These are phyloP conservation scores for Aulostomus chinensis DNA, from an alignment of 2,797 vertebrate species.

Conservation along the genomic window DNA sequence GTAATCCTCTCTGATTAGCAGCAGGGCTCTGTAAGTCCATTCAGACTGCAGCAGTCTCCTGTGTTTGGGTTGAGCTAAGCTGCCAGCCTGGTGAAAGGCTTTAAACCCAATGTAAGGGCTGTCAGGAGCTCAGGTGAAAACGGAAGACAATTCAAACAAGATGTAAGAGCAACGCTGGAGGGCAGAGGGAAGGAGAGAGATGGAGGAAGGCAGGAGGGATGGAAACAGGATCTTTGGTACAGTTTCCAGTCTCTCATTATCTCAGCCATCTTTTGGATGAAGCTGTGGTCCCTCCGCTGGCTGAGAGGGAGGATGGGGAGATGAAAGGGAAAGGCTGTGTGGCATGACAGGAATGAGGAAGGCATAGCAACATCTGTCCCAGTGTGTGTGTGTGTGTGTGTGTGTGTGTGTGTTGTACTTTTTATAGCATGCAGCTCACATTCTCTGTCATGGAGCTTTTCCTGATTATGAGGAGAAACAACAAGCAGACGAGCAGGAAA, in stretches of 20 bases:
- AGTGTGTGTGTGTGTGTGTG: conserved; percentile 17
- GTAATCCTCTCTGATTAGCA: conserved; percentile 69
- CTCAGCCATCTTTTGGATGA: conserved; percentile 45
- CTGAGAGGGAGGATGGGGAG: conserved; percentile 22
- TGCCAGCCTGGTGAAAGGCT: conserved; percentile 40
- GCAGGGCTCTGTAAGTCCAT: conserved; percentile 50
- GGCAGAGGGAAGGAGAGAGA: conserved; percentile 48
- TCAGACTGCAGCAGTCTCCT: conserved; percentile 28
- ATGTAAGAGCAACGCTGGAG: conserved; percentile 34
- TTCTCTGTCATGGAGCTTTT: conserved; percentile 67
- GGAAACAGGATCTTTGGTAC: conserved; percentile 13
- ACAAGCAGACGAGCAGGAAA: conserved; percentile 76
- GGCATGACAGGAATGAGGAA: conserved; percentile 65
- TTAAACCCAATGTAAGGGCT: conserved; percentile 46
- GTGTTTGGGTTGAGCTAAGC: conserved; percentile 61
- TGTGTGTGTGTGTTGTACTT: conserved; percentile 39
- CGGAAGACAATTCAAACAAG: conserved; percentile 57
- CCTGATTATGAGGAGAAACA: conserved; percentile 71
- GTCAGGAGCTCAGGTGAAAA: conserved; percentile 56
- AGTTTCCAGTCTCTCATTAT: conserved; percentile 55
- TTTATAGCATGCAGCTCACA: conserved; percentile 60
- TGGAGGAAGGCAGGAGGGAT: conserved; percentile 17
- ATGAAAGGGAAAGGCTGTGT: conserved; percentile 53
- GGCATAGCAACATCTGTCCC: conserved; percentile 54
- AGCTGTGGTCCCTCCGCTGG: neutral